phyloP scores from a whole-genome alignment of 2,888 invertebrate genomes.

The Drosophila heteroneura region DNA sequence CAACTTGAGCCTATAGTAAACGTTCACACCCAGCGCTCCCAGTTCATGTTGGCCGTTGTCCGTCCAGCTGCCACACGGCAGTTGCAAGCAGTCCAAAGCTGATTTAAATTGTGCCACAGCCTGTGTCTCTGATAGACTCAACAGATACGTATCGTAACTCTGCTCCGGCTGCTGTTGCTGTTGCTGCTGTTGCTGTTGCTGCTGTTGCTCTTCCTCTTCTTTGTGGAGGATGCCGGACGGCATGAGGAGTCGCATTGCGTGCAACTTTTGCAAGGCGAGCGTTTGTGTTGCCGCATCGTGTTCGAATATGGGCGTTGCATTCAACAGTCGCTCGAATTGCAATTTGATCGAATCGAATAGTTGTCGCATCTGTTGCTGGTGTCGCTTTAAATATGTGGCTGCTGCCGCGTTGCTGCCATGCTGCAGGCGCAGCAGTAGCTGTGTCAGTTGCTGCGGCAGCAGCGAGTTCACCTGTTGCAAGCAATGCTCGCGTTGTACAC shows the following conservation, averaged over 20 bases:
- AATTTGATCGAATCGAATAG: constrained; percentile 68
- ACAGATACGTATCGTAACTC: constrained; percentile 70
- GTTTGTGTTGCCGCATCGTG: constrained; percentile 56
- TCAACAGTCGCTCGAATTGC: constrained; percentile 75
- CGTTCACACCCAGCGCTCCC: constrained; percentile 80
- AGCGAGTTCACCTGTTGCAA: constrained; percentile 68
- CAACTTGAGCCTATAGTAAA: constrained; percentile 78
- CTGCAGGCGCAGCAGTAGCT: constrained; percentile 63
- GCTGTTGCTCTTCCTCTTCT: not conserved
- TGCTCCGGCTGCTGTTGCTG: not conserved
- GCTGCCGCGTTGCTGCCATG: constrained; percentile 56
- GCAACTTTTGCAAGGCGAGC: constrained; percentile 71
- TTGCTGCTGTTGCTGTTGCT: not conserved
- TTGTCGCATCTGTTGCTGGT: constrained; percentile 44
- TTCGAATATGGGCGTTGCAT: constrained; percentile 70
- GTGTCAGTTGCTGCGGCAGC: constrained; percentile 69
- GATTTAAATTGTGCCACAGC: constrained; percentile 41
- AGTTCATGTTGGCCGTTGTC: constrained; percentile 7
- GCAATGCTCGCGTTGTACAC: constrained; percentile 69
- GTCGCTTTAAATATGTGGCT: constrained; percentile 23
- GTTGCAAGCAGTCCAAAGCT: constrained; percentile 42
- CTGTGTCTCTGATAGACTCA: constrained; percentile 62
- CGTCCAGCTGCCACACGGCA: constrained; percentile 29
- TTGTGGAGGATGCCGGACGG: constrained; percentile 35
- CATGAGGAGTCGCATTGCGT: constrained; percentile 72